These are phyloP conservation scores for Phocoena sinus DNA, from an alignment of 2,113 vertebrate species.

Conservation along the genomic window DNA sequence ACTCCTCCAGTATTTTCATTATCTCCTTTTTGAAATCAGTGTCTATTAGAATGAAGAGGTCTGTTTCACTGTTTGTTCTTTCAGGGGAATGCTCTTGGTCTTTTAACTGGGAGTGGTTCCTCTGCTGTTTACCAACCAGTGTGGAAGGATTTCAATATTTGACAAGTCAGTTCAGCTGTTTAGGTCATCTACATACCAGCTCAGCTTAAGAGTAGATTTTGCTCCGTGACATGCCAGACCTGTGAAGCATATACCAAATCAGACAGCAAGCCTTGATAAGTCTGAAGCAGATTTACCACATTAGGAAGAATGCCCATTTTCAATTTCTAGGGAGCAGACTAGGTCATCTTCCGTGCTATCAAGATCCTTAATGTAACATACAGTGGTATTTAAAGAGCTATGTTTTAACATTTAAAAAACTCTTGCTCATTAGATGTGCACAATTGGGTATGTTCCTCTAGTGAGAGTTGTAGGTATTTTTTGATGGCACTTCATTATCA, in stretches of 20 bases:
- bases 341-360: not conserved
- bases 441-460: not conserved
- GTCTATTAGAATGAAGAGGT: too few species aligned
- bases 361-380: not conserved
- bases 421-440: not conserved
- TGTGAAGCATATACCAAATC: not conserved
- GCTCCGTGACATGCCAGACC: not conserved
- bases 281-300: not conserved
- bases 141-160: not conserved
- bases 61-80: too few species aligned
- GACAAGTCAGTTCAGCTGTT: not conserved
- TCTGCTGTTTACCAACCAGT: not conserved
- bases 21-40: too few species aligned
- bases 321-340: not conserved
- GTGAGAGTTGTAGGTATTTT: not conserved
- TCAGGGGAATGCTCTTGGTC: too few species aligned
- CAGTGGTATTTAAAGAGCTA: not conserved
- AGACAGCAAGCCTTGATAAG: not conserved
- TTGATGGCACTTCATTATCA: not conserved
- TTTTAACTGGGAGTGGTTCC: too few species aligned
- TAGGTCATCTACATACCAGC: not conserved
- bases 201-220: not conserved
- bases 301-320: not conserved
- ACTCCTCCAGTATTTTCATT: too few species aligned
- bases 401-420: not conserved